A percentile compares a stretch with the other conserved stretches of the same genome.
Evolutionary conservation across 2,888 invertebrate genomes (phyloP).

Genomic region (Timema podura): DNA sequence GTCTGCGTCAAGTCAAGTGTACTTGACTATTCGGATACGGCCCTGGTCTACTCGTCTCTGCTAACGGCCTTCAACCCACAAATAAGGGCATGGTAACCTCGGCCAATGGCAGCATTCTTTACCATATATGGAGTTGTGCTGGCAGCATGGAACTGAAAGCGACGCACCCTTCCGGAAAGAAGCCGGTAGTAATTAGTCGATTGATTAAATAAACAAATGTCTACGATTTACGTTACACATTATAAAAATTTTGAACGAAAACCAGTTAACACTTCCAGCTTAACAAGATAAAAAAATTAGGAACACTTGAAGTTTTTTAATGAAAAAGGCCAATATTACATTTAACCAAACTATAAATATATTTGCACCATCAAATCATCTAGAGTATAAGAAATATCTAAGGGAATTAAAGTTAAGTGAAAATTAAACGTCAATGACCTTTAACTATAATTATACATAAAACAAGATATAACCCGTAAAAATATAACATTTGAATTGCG

Average conservation of each 20-base stretch:
- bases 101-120: slow-evolving; percentile 66
- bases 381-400: too few species aligned
- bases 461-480: too few species aligned
- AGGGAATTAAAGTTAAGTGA: too few species aligned
- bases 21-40: too few species aligned
- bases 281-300: background rate
- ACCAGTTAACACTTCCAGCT: background rate
- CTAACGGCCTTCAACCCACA: slow-evolving; percentile 45
- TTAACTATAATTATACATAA: too few species aligned
- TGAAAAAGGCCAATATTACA: background rate
- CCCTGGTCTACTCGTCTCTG: slow-evolving; percentile 31
- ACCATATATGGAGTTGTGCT: slow-evolving; percentile 71
- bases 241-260: background rate
- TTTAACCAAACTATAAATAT: too few species aligned
- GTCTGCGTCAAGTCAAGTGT: too few species aligned
- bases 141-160: slow-evolving; percentile 27
- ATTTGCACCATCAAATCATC: too few species aligned
- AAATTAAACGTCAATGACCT: too few species aligned
- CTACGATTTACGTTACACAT: background rate
- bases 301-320: background rate
- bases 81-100: slow-evolving; percentile 35
- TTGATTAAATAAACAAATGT: slow-evolving; percentile 18
- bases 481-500: too few species aligned
- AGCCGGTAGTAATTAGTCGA: slow-evolving; percentile 14
- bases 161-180: slow-evolving; percentile 25